Conservation (phyloP, 2,888 invertebrate species). For the Hemaris fuciformis region DNA sequence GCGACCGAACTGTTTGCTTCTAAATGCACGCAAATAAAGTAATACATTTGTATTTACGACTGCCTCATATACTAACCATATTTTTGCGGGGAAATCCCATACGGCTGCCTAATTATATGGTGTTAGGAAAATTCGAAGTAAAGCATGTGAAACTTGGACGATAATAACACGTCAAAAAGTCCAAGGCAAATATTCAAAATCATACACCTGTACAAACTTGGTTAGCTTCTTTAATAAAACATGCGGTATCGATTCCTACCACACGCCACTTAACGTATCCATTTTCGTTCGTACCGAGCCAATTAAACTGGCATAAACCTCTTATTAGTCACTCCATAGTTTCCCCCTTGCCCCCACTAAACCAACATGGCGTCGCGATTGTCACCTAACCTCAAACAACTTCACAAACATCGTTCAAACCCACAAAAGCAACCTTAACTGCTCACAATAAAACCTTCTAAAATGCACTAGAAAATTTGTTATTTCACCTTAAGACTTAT, state of each 20-base stretch:
- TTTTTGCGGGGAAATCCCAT: no score
- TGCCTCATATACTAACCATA: no score
- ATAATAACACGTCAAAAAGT: conserved; percentile 15
- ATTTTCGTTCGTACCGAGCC: conserved; percentile 65
- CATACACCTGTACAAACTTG: conserved; percentile 15
- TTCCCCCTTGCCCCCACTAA: conserved; percentile 58
- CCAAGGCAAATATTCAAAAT: neutral
- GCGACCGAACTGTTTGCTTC: no score
- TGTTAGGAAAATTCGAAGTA: neutral
- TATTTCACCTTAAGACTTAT: conserved; percentile 65
- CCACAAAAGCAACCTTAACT: conserved; percentile 31
- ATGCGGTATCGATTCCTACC: conserved; percentile 56
- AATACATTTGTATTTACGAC: no score
- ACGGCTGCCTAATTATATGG: neutral
- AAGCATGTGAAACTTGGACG: neutral
- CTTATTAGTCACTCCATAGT: conserved; percentile 71
- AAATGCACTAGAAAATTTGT: conserved; percentile 27
- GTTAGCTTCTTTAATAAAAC: conserved; percentile 55
- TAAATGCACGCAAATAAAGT: no score
- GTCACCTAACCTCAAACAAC: conserved; percentile 68
- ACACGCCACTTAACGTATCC: conserved; percentile 46
- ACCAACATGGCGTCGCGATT: conserved; percentile 79
- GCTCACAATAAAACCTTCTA: conserved; percentile 33
- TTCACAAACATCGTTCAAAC: conserved; percentile 23
- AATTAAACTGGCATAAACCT: conserved; percentile 76